Evolutionary conservation across 2,113 vertebrate species (phyloP), one percentile per base, ranked within the genome.

Genomic region (Vidua chalybeata): DNA sequence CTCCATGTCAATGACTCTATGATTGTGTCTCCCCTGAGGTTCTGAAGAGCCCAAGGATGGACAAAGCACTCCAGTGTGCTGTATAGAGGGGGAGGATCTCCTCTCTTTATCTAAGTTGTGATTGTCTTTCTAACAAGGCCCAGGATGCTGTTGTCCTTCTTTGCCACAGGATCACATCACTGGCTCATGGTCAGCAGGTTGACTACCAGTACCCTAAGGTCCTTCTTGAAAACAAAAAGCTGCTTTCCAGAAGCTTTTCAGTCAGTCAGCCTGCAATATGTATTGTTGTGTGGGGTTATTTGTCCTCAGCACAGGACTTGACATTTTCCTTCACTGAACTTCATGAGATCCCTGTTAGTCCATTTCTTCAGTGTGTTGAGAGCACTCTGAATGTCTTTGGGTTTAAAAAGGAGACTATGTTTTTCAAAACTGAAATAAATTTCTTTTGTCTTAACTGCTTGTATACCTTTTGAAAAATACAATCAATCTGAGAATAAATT

Each of bases 241-340:
- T 37, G 3, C 22, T 73, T 73, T 54, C 10, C 31, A 72, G 49
- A 10, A 80, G 18, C 12, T 37, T 86, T 71, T 22, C 49, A 56
- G 13, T 24, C 31, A 45, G 27, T 19, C 23, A 51, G 6, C 7
- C 27, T 63, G 21, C 8, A 21, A 7, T 13, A 9, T 12, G 1
- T 46, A 28, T 20, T 56, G 30, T 6, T 77, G 15, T 71, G 23
- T 21, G 7, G 11, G 3, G 4, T 41, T 55, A 31, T 54, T 75
- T 2, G 0, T 75, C 9, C 21, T 17, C 31, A 39, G 10, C 0
- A 2, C 8, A 61, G 31, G 15, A 69, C 22, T 45, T 48, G 31
- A 4, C 6, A 54, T 78, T 90, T 69, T 7, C 7, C 23, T 68
- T 79, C 26, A 15, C 1, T 54, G 28, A 78, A 76, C 6, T 73